Conservation (phyloP, 2,888 invertebrate species). For the Euzophera pinguis region DNA sequence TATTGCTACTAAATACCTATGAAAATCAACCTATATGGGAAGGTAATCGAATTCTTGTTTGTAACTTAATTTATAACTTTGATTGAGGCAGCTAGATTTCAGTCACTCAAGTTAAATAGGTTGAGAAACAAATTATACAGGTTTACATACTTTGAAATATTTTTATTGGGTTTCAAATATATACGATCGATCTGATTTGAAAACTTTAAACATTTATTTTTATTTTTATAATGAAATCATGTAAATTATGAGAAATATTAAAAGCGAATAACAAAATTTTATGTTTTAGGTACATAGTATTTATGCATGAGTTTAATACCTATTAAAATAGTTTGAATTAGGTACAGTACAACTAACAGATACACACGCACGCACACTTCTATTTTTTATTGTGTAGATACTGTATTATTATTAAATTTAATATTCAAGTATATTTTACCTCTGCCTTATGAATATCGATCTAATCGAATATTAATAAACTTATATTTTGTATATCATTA, state of each 20-base stretch:
- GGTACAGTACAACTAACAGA: not conserved
- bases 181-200: too few species aligned
- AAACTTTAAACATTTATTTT: too few species aligned
- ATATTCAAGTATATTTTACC: not conserved
- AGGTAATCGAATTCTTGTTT: not conserved
- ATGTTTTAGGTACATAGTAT: not conserved
- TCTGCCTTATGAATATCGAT: conserved; percentile 4
- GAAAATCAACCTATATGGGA: not conserved
- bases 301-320: not conserved
- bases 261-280: too few species aligned
- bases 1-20: not conserved
- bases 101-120: conserved; percentile 18
- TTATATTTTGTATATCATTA: conserved; percentile 7
- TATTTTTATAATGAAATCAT: too few species aligned
- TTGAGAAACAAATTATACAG: conserved; percentile 10
- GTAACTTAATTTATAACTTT: conserved; percentile 27
- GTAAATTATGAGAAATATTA: too few species aligned
- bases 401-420: conserved; percentile 5
- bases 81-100: conserved; percentile 25
- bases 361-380: conserved; percentile 4
- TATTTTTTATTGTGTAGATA: conserved; percentile 4
- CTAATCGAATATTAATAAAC: conserved; percentile 12
- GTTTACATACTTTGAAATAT: not conserved
- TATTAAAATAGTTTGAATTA: not conserved
- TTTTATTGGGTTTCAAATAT: too few species aligned